Percentiles rank a stretch among this genome's conserved stretches.
These are phyloP conservation scores for Pocillopora grandis DNA, from an alignment of 92 coral and sea anemone species.

Conservation along the genomic window DNA sequence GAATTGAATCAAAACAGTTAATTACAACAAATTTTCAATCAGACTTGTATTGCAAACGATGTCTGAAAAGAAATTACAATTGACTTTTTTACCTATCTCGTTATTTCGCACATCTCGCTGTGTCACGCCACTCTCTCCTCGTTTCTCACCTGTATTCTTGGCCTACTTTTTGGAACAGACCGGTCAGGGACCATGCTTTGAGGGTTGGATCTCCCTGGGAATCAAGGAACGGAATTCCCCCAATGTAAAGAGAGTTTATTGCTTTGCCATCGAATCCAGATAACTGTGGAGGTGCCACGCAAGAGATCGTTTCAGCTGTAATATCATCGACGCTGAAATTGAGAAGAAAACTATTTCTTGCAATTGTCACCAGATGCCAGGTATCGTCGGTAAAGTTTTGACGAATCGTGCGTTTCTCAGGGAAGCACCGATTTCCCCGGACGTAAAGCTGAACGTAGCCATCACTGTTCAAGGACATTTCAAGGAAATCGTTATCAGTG, in stretches of 20 bases:
- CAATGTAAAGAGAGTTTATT: constrained; percentile 41
- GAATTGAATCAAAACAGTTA: too few species aligned
- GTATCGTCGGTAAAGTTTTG: constrained; percentile 42
- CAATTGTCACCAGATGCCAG: constrained; percentile 59
- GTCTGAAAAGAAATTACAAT: neutral
- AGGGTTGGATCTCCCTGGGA: neutral
- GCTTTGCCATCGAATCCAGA: constrained; percentile 29
- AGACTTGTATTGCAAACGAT: too few species aligned
- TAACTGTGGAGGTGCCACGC: constrained; percentile 1
- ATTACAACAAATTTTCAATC: too few species aligned
- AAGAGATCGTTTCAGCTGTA: neutral
- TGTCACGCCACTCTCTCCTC: neutral
- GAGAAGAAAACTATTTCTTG: constrained; percentile 13
- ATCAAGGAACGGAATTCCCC: constrained; percentile 60
- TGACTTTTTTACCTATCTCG: too few species aligned
- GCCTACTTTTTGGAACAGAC: neutral
- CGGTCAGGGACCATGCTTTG: constrained; percentile 9
- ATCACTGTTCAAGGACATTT: constrained; percentile 20
- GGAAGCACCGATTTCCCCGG: neutral
- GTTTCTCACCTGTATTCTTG: constrained; percentile 25
- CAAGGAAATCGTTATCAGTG: constrained; percentile 12
- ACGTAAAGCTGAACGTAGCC: constrained; percentile 16
- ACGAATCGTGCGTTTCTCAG: neutral
- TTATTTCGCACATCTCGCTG: neutral
- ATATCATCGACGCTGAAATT: constrained; percentile 46